Evolutionary conservation across 2,888 invertebrate genomes (phyloP).

Genomic region (Polydrusus pterygomalis): DNA sequence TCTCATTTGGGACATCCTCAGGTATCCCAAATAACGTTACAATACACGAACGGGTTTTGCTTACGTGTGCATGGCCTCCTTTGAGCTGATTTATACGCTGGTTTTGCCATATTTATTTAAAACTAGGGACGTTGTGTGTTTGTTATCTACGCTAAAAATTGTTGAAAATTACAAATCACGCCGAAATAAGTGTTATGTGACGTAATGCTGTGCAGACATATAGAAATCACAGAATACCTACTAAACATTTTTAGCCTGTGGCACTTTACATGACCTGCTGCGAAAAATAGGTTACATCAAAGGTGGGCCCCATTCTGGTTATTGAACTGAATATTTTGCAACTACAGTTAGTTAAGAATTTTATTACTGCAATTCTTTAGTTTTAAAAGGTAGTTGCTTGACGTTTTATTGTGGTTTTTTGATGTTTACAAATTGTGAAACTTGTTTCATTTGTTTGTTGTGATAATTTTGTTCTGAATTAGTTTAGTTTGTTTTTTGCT

Average conservation of each 20-base stretch:
- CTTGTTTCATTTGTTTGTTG: conserved; percentile 18
- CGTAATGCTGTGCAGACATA: conserved; percentile 63
- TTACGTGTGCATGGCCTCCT: conserved; percentile 60
- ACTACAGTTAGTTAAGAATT: conserved; percentile 54
- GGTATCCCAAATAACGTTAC: conserved; percentile 66
- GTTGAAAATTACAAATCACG: conserved; percentile 44
- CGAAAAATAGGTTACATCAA: conserved; percentile 56
- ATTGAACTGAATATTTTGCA: conserved; percentile 57
- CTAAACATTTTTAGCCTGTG: conserved; percentile 51
- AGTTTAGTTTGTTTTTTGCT: not conserved
- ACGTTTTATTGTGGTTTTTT: conserved; percentile 1
- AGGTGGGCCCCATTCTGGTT: conserved; percentile 57
- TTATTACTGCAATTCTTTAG: conserved; percentile 38
- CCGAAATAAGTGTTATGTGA: conserved; percentile 61
- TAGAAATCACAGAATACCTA: conserved; percentile 14
- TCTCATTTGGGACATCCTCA: conserved; percentile 65
- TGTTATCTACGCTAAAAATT: conserved; percentile 16
- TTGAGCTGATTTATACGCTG: conserved; percentile 19
- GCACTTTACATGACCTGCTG: conserved; percentile 54
- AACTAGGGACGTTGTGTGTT: conserved; percentile 20
- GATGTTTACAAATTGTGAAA: conserved; percentile 13
- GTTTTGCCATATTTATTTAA: conserved; percentile 16
- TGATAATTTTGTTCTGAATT: not conserved
- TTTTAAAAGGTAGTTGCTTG: conserved; percentile 15
- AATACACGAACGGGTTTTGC: conserved; percentile 64